Evolutionary conservation across 1,140 invertebrate genomes (phyloP), one percentile per base, ranked within the genome.

Genomic region (Lepidurus arcticus): DNA sequence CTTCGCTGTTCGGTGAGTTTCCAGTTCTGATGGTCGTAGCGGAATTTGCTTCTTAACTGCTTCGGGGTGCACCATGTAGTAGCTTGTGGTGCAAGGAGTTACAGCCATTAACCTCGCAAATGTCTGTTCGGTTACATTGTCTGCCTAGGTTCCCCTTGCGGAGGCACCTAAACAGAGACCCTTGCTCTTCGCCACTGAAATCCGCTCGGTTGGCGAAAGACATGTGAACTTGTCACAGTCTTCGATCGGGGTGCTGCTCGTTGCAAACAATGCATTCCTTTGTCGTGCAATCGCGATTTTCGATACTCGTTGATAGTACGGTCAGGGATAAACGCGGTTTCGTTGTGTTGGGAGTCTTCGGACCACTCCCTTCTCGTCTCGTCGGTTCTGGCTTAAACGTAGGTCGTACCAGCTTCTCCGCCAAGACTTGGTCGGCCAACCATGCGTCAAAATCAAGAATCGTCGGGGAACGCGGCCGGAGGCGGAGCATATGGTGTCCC

Each of bases 381-480:
- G 45, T 16, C 45, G 9, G 45, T 9, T 47, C 45, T 1, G 45
- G 9, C 45, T 47, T 47, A 47, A 16, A 9, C 9, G 73, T 45
- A 76, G 7, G 77, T 4, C 42, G 43, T 9, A 74, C 53, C 0
- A 73, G 26, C 77, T 44, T 78, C 21, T 78, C 77, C 3, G 73
- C 77, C 16, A 21, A 44, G 11, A 75, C 77, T 6, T 44, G 16
- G 3, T n/a, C 16, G 34, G 73, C 43, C 1, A 78, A 42, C 73
- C 73, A 78, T 1, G 9, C n/a, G n/a, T 13, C 73, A 21, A 78
- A 78, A 42, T 78, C 77, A n/a, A 73, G 4, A 8, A 78, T 2
- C 10, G 11, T 74, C 8, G 45, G 73, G 5, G n/a, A 44, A 11
- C 65, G 8, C n/a, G 65, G 65, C 16, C 43, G 21, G 4, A 11